Base-by-base conservation (phyloP, 2,888 invertebrate genomes). In the Mythimna ferrago region DNA sequence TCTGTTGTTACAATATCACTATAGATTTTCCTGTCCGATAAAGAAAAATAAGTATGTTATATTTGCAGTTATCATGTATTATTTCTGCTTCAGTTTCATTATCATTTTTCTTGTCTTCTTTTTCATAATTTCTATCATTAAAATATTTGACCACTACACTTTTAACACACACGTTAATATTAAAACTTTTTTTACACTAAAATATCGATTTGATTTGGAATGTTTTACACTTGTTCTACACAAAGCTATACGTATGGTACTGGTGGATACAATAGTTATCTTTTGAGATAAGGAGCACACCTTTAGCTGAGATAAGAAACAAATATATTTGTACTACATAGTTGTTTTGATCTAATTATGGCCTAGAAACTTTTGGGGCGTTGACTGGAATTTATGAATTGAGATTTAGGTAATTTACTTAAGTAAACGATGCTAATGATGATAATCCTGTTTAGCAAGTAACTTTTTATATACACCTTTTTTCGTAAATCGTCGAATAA, bases 221-320 rank as follows among this genome's bases (percentile, higher is more conserved):
- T 56, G 10, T 26, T 21, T 67, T 26, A 62, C 75, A 79, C 75
- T 61, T 56, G 75, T 66, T 6, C 11, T 41, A 26, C 53, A 54
- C 41, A 32, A 67, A 81, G 56, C 54, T 65, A 32, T 21, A 65
- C 54, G 64, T 76, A 58, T 68, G 21, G 38, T 32, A 83, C 85
- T 86, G 74, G 35, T 68, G 51, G 53, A 41, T 66, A 78, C 65
- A 67, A 69, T 76, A 74, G 70, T 89, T 90, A 90, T 90, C 91
- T 88, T 72, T 4, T 78, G 19, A 90, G 94, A 94, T 94, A 93
- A 92, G 86, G 81, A 71, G 71, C 87, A 77, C 82, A 84, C 88
- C 89, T 91, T 86, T 90, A 91, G 88, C 89, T 88, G 76, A 88
- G 93, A 93, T 93, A 92, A 92, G 88, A 75, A 76, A 78, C 66